Evolutionary conservation across 2,888 invertebrate species (phyloP), one percentile per base, ranked within the genome.

Genomic region (Megamerina dolium): DNA sequence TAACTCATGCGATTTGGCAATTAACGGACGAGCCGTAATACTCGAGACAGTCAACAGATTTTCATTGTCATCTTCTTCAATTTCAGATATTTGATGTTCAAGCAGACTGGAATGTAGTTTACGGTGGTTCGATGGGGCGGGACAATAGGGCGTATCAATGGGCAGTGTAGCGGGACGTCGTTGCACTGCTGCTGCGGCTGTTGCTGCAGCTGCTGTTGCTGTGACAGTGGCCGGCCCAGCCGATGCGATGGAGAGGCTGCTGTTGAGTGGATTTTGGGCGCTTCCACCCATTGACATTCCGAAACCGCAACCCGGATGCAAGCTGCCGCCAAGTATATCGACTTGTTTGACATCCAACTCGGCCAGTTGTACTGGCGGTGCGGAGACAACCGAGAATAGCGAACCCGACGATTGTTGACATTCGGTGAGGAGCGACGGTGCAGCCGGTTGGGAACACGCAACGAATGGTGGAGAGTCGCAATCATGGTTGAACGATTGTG

Each of bases 31-130:
- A 14, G 83, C 84, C 20, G 84, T 83, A 53, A 84, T 77, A 49
- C 83, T 83, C 17, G 83, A 83, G 37, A 84, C 78, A 16, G 84
- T 84, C 66, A 84, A 71, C 52, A 83, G 70, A 45, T 83, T 83
- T 63, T 84, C 84, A 60, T 83, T 83, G 61, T 84, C 84, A 40
- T 79, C 80, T 62, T 77, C 77, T 58, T 83, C 83, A 53, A 71
- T 59, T 54, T 72, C 72, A 42, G 70, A 69, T 50, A 70, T 67
- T 64, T 57, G 77, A 70, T 52, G 76, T 66, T 59, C 74, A 70
- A 63, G 67, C 66, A 66, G 51, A 43, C 64, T 70, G 59, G 56
- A 51, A 42, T 68, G 68, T 45, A 74, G 64, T 23, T 74, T 72
- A 16, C 76, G 58, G 40, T 43, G 51, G 44, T 42, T 29, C 18